phyloP scores from a whole-genome alignment of 1,140 invertebrate genomes.

The Berghia stephanieae region DNA sequence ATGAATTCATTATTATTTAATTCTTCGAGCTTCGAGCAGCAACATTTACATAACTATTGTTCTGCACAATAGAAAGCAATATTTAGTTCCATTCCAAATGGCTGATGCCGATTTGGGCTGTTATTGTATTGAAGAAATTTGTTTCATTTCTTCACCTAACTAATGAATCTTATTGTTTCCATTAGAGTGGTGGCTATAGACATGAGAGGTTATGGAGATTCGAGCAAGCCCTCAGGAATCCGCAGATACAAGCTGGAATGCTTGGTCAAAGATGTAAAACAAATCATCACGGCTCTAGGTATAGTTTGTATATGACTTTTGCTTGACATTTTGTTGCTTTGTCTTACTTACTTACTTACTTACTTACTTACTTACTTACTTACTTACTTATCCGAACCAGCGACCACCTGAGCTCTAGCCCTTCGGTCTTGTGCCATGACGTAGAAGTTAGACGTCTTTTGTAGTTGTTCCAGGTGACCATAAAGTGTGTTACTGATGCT shows the following conservation, averaged over 20 bases:
- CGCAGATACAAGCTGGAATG: conserved; percentile 73
- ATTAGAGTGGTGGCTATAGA: conserved; percentile 79
- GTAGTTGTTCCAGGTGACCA: no score
- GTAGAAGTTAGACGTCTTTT: no score
- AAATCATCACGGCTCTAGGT: conserved; percentile 75
- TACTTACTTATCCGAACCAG: no score
- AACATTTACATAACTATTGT: neutral
- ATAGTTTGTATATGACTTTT: neutral
- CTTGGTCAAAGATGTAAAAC: conserved; percentile 75
- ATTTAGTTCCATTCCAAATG: neutral
- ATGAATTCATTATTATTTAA: neutral
- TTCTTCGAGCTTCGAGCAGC: no score
- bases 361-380: no score
- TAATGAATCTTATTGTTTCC: conserved; percentile 22
- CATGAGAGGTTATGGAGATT: conserved; percentile 82
- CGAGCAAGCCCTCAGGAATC: conserved; percentile 76
- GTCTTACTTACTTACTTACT: neutral
- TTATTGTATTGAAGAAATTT: neutral
- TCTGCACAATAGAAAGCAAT: neutral
- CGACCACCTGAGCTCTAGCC: no score
- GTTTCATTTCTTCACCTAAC: neutral
- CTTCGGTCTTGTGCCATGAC: no score
- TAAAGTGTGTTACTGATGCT: no score
- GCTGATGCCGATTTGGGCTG: neutral
- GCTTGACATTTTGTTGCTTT: neutral